phyloP scores from a whole-genome alignment of 2,888 invertebrate species.

The Proisotoma minuta region DNA sequence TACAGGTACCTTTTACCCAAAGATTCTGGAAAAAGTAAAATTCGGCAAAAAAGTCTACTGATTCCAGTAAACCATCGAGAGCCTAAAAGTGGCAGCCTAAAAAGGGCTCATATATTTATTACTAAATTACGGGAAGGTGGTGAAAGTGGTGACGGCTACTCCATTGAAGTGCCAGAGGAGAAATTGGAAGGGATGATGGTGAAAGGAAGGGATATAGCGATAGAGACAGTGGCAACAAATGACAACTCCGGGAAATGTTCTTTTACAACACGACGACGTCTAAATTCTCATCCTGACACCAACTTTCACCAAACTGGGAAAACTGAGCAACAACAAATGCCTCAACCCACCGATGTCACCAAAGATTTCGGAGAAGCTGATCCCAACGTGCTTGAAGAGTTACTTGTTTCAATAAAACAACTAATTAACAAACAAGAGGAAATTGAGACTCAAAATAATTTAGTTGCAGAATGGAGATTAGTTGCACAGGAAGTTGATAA shows the following conservation, averaged over 20 bases:
- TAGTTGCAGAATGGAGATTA: conserved; percentile 57
- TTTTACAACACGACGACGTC: background rate
- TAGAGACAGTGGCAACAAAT: conserved; percentile 27
- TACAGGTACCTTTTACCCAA: conserved; percentile 37
- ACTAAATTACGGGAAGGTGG: conserved; percentile 11
- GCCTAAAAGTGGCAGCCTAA: conserved; percentile 36
- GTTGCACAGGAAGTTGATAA: conserved; percentile 56
- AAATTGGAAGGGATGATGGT: conserved; percentile 11
- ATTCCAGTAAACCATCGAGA: conserved; percentile 31
- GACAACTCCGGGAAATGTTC: conserved; percentile 13
- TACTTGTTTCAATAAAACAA: conserved; percentile 52
- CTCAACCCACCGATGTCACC: background rate
- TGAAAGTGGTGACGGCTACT: conserved; percentile 6
- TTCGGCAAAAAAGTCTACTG: conserved; percentile 38
- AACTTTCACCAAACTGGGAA: background rate
- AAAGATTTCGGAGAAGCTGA: conserved; percentile 7
- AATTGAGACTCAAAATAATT: conserved; percentile 51
- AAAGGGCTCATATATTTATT: conserved; percentile 33
- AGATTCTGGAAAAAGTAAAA: conserved; percentile 25
- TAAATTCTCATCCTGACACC: background rate
- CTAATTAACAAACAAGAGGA: conserved; percentile 54
- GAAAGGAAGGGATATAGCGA: conserved; percentile 24
- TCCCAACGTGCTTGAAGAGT: conserved; percentile 51
- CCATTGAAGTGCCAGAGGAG: conserved; percentile 5
- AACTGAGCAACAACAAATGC: background rate